Evolutionary conservation across 30 jellyfish, hydroid and myxozoan genomes (phyloP), one percentile per base, ranked within the genome.

Genomic region (Hydractinia symbiolongicarpus): DNA sequence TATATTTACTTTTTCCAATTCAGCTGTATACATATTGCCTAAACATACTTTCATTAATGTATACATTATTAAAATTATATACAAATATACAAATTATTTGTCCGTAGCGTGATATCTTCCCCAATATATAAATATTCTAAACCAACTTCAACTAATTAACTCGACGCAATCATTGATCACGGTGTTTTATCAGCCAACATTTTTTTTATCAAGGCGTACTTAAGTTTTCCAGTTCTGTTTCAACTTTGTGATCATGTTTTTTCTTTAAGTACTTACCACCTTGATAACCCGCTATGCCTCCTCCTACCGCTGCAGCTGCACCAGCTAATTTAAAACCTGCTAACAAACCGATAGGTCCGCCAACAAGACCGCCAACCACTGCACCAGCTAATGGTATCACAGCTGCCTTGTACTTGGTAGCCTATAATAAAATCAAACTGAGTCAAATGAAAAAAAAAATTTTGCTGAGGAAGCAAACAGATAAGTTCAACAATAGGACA

Each of bases 271-370:
- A 81, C 49, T 81, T 81, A 6, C 95, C 99, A 13, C 97, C 96
- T 55, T 88, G 96, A 61, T 84, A 94, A 9, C 99, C 99, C 51
- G 86, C 90, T 10, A 94, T 67, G 9, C 97, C 83, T 53, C 99
- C 99, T 5, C 96, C 99, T 30, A 94, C 99, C 16, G 99, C 99
- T 52, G 96, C 90, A 60, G 99, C 97, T 67, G 85, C 96, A 10
- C 99, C 99, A 6, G 99, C 99, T 62, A 94, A 67, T 79, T 94
- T 94, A 79, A 94, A 94, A 19, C 99, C 99, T 40, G 99, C 99
- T 78, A 94, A 9, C 49, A 94, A 83, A 40, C 99, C 99, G 54
- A 94, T 94, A 5, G 99, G 99, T 16, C 99, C 99, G 52, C 92
- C 99, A 58, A 94, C 67, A 50, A 94, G 53, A 44, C 99, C 99